A percentile compares a stretch with the other conserved stretches of the same genome.
Conservation (phyloP, 2,797 vertebrate genomes). For the Lutjanus campechanus region DNA sequence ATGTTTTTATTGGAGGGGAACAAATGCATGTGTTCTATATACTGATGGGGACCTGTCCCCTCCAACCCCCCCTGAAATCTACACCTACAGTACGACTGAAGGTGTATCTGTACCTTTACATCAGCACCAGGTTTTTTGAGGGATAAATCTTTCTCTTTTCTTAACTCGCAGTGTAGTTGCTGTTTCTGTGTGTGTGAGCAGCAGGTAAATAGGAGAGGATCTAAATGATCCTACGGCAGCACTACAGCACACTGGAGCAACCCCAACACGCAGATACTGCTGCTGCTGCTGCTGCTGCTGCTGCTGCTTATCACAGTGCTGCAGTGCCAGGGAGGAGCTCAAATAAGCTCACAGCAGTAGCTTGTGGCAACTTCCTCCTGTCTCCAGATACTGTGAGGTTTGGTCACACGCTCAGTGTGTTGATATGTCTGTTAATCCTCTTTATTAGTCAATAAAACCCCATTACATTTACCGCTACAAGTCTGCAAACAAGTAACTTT, state of each 20-base stretch:
- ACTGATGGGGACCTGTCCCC: too few relatives aligned
- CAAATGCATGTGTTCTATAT: too few relatives aligned
- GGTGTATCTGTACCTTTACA: background rate
- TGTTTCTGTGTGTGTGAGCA: constrained; percentile 48
- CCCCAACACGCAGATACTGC: constrained; percentile 56
- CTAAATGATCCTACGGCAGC: constrained; percentile 71
- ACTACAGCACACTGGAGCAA: constrained; percentile 55
- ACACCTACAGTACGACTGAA: too few relatives aligned
- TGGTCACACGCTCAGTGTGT: constrained; percentile 55
- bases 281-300: constrained; percentile 43
- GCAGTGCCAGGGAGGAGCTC: constrained; percentile 77
- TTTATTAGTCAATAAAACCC: constrained; percentile 61
- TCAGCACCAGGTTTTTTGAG: constrained; percentile 12
- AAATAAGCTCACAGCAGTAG: constrained; percentile 60
- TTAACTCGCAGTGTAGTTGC: constrained; percentile 25
- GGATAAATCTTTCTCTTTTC: constrained; percentile 18
- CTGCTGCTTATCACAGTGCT: constrained; percentile 78
- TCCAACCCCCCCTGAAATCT: too few relatives aligned
- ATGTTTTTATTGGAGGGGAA: too few relatives aligned
- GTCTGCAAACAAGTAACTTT: constrained; percentile 42
- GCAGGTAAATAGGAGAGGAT: constrained; percentile 74
- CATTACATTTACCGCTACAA: constrained; percentile 43
- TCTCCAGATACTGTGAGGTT: constrained; percentile 67
- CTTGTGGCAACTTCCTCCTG: constrained; percentile 70
- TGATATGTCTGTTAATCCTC: constrained; percentile 65